These are phyloP conservation scores for Aythya baeri DNA, from an alignment of 2,113 vertebrate genomes.

Conservation along the genomic window DNA sequence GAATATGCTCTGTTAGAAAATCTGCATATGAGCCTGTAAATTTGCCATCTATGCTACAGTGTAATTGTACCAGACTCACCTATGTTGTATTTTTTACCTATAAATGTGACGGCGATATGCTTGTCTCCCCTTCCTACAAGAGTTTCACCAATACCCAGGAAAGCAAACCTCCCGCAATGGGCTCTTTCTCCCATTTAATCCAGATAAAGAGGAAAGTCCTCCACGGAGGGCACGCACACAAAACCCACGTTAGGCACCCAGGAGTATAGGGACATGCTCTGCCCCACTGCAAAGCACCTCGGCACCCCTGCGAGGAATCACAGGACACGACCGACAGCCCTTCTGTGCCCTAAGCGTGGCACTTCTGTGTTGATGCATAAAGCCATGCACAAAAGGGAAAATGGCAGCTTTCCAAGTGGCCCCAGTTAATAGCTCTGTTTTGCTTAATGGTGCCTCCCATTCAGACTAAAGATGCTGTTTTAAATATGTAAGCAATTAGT, in stretches of 20 bases:
- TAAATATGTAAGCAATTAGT: constrained; percentile 75
- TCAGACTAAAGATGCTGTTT: constrained; percentile 65
- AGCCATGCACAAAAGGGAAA: constrained; percentile 15
- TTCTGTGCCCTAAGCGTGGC: not conserved
- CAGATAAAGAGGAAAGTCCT: not conserved
- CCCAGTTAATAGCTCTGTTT: constrained; percentile 70
- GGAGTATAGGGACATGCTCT: fast-evolving
- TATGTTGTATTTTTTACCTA: constrained; percentile 15
- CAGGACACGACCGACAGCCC: not conserved
- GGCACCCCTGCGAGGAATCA: not conserved
- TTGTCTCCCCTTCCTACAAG: not conserved
- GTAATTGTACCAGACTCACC: constrained; percentile 45
- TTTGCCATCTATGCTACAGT: constrained; percentile 4
- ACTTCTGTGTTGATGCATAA: constrained; percentile 30
- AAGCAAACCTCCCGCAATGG: fast-evolving
- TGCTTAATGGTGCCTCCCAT: constrained; percentile 71
- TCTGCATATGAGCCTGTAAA: constrained; percentile 26
- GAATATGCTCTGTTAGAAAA: constrained; percentile 31
- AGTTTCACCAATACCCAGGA: not conserved
- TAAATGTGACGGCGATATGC: constrained; percentile 28
- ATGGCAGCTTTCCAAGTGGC: constrained; percentile 68
- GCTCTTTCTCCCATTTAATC: not conserved
- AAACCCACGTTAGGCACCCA: fast-evolving
- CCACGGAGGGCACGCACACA: fast-evolving
- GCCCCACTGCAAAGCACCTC: not conserved